phyloP scores from a whole-genome alignment of 2,113 vertebrate species.

The Gymnobelideus leadbeateri region DNA sequence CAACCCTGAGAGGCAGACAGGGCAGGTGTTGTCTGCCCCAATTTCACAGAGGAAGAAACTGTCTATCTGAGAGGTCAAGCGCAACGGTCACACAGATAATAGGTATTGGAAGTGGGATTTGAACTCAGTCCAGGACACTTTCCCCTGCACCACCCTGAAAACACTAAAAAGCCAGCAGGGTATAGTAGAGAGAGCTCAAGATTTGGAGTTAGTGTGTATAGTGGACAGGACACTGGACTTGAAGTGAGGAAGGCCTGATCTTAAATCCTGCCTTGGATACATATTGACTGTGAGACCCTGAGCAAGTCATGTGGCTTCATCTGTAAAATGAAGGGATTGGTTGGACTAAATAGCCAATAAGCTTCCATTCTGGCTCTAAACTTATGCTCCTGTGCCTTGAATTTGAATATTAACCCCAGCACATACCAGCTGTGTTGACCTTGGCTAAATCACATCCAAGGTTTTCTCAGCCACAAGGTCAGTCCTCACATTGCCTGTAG shows the following conservation, averaged over 20 bases:
- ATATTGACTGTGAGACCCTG: not conserved
- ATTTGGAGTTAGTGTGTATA: not conserved
- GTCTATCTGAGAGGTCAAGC: not conserved
- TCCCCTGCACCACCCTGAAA: not conserved
- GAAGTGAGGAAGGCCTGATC: not conserved
- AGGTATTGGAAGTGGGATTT: not conserved
- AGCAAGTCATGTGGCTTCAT: not conserved
- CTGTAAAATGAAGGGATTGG: not conserved
- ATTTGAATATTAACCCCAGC: not conserved
- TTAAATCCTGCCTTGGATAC: not conserved
- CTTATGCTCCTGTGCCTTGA: not conserved
- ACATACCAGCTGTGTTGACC: not conserved
- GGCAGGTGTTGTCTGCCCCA: not conserved
- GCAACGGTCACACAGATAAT: not conserved
- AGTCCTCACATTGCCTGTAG: not conserved
- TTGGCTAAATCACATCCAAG: not conserved
- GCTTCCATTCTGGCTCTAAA: not conserved
- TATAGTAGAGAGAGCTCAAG: not conserved
- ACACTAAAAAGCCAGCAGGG: not conserved
- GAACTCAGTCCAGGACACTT: not conserved
- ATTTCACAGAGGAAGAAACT: not conserved
- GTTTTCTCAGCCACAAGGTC: not conserved
- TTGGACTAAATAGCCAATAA: not conserved
- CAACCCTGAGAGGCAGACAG: not conserved
- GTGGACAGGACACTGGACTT: not conserved